These are phyloP conservation scores for Chloropsis cyanopogon DNA, from an alignment of 2,113 vertebrate genomes.

Conservation along the genomic window DNA sequence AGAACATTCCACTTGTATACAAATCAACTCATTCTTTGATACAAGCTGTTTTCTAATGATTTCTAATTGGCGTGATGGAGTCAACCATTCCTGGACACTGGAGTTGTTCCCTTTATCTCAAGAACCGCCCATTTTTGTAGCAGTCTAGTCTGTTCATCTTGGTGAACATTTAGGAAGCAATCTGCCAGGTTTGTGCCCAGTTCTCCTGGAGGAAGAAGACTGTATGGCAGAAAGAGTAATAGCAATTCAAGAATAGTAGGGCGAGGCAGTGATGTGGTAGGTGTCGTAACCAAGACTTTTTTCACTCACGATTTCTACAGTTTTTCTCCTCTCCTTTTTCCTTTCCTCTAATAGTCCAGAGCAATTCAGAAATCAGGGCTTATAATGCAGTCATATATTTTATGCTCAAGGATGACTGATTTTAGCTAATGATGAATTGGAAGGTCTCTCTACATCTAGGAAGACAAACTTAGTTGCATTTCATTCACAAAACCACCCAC, in stretches of 20 bases:
- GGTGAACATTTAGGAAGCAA: background rate
- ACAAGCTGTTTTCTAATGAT: background rate
- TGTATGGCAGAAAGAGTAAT: background rate
- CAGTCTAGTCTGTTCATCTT: background rate
- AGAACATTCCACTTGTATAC: background rate
- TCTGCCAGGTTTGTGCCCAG: background rate
- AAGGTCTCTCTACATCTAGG: background rate
- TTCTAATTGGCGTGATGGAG: background rate
- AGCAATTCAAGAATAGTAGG: background rate
- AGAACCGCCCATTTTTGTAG: background rate
- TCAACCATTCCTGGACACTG: background rate
- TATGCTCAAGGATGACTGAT: background rate
- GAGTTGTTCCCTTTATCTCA: background rate
- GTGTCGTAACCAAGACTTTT: background rate
- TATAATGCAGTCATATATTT: background rate
- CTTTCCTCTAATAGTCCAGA: background rate
- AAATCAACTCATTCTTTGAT: background rate
- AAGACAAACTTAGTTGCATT: rapidly evolving
- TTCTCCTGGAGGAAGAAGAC: background rate
- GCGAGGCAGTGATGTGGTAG: background rate
- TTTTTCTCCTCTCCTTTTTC: background rate
- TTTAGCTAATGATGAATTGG: background rate
- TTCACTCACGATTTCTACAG: background rate
- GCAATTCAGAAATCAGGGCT: background rate
- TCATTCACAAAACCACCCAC: background rate